Evolutionary conservation across 2,888 invertebrate genomes (phyloP).

Genomic region (Arge pagana): DNA sequence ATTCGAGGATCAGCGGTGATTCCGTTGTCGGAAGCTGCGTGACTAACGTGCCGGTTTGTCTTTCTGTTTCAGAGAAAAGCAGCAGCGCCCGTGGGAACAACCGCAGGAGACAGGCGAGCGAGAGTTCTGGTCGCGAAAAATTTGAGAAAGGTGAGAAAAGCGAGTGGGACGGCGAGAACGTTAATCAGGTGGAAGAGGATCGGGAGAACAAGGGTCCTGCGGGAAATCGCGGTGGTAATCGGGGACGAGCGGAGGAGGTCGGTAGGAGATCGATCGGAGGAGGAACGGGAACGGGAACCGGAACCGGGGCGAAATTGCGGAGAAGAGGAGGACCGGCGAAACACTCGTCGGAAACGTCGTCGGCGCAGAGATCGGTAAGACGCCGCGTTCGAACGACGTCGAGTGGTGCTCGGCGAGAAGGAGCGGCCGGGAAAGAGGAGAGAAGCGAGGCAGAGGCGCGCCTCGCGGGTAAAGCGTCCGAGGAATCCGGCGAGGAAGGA

Average conservation of each 20-base stretch:
- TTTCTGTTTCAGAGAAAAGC: constrained; percentile 47
- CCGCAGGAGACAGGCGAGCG: constrained; percentile 49
- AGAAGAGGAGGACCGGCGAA: constrained; percentile 42
- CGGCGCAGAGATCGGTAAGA: constrained; percentile 40
- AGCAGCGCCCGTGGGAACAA: constrained; percentile 43
- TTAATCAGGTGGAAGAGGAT: constrained; percentile 47
- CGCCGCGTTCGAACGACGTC: constrained; percentile 29
- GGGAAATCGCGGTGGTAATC: constrained; percentile 46
- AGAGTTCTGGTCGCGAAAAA: constrained; percentile 45
- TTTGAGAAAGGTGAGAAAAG: constrained; percentile 37
- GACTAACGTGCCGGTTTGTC: neutral
- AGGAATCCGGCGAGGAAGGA: constrained; percentile 27
- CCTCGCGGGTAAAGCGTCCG: constrained; percentile 23
- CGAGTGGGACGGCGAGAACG: constrained; percentile 26
- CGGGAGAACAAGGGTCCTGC: constrained; percentile 54
- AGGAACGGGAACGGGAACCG: constrained; percentile 47
- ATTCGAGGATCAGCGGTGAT: too few species aligned
- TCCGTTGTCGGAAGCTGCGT: too few species aligned
- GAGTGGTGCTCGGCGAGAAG: constrained; percentile 18
- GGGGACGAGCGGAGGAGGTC: constrained; percentile 23
- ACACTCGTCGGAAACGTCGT: constrained; percentile 34
- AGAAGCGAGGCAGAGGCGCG: constrained; percentile 32
- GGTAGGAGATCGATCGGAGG: constrained; percentile 49
- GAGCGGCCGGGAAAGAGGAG: constrained; percentile 20
- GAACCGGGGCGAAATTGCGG: constrained; percentile 47